Evolutionary conservation across 2,888 invertebrate genomes (phyloP).

Genomic region (Bellardia bayeri): DNA sequence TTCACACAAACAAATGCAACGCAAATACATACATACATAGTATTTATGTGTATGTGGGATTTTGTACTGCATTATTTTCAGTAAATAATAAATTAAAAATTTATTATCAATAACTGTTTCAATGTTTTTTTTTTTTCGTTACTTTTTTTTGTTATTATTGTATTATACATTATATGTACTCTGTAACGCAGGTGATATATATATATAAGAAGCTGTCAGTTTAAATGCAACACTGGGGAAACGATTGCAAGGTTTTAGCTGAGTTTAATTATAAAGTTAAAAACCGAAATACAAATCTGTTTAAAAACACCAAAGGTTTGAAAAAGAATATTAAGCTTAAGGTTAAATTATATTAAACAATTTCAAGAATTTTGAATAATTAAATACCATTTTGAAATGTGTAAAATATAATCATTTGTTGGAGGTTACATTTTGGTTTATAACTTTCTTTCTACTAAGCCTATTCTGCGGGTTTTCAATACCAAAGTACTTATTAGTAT

Average conservation of each 20-base stretch:
- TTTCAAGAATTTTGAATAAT: too few species aligned
- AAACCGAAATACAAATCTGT: too few species aligned
- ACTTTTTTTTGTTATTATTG: background rate
- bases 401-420: too few species aligned
- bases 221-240: background rate
- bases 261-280: too few species aligned
- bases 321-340: too few species aligned
- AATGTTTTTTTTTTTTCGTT: background rate
- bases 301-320: too few species aligned
- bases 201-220: background rate
- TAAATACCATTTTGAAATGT: too few species aligned
- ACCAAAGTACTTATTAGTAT: too few species aligned
- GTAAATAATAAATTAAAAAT: slow-evolving; percentile 54
- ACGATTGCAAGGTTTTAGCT: background rate
- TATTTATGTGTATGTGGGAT: slow-evolving; percentile 23
- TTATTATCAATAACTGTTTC: slow-evolving; percentile 35
- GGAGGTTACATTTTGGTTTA: too few species aligned
- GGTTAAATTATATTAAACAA: too few species aligned
- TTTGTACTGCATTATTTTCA: slow-evolving; percentile 27
- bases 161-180: background rate
- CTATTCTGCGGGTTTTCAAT: too few species aligned
- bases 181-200: background rate
- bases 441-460: too few species aligned
- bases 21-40: background rate
- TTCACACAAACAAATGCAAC: slow-evolving; percentile 3